Evolutionary conservation across 2,888 invertebrate species (phyloP), one percentile per base, ranked within the genome.

Genomic region (Drosophila eohydei): DNA sequence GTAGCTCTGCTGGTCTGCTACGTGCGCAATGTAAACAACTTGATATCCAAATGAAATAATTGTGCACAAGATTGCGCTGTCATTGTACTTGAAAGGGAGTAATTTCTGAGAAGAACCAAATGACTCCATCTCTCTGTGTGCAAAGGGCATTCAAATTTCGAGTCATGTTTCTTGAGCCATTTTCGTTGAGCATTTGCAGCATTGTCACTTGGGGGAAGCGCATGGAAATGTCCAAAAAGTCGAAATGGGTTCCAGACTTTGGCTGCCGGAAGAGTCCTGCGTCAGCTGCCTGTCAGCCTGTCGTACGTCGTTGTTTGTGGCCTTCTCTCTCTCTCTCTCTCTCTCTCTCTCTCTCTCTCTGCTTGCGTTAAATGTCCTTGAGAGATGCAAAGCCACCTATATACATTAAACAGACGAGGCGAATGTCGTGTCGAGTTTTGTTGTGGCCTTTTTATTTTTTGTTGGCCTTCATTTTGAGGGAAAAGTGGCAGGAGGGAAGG

Each of bases 271-370:
- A 76, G 44, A 56, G 78, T 58, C 66, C 71, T 55, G 58, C 68
- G 48, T 80, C 83, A 72, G 68, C 70, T 88, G 86, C 61, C 69
- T 88, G 88, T 77, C 86, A 77, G 50, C 74, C 40, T 77, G 60
- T 59, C 71, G 62, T 67, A 61, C 26, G 36, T 14, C 8, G 16
- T 28, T 48, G 14, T 26, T 26, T 64, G 72, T 70, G 44, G 34
- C 34, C 57, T 59, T 50, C 61, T 28, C 21, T 21, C 21, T 21
- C 21, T 21, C 1, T 21, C 21, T 21, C 21, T 21, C 21, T 21
- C 1, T 21, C 21, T 21, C 21, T 21, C 21, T 21, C 21, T 21
- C 21, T 21, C 21, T 21, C 21, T 21, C 21, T 21, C 21, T 9
- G 57, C 30, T 59, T 57, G 62, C 60, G 58, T 51, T 52, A 50